A percentile compares a stretch with the other conserved stretches of the same genome.
Conservation (phyloP, 2,113 vertebrate genomes). For the Calidris pugnax region DNA sequence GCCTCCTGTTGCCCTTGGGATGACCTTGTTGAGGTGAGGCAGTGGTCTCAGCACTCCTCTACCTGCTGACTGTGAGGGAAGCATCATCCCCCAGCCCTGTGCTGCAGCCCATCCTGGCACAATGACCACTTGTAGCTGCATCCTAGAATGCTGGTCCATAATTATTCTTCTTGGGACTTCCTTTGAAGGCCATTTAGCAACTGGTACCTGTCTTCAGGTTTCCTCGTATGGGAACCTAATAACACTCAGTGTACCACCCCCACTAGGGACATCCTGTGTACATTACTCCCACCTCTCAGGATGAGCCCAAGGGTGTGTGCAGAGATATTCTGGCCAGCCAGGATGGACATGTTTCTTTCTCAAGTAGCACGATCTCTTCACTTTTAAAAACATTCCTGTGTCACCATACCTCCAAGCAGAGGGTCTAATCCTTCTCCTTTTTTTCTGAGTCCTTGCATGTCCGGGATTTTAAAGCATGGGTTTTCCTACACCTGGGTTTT, state of each 20-base stretch:
- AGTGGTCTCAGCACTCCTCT: not conserved
- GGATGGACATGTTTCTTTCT: not conserved
- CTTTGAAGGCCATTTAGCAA: not conserved
- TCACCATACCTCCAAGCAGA: not conserved
- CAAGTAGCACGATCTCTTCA: not conserved
- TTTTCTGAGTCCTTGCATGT: not conserved
- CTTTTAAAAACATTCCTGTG: not conserved
- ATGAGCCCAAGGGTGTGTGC: not conserved
- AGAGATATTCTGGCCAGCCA: not conserved
- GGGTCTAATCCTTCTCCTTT: not conserved
- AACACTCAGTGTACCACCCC: not conserved
- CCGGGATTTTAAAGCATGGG: not conserved
- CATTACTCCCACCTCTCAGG: not conserved
- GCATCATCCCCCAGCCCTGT: not conserved
- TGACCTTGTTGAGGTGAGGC: not conserved
- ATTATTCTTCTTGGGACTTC: not conserved
- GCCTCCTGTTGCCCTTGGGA: not conserved
- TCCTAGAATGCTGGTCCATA: not conserved
- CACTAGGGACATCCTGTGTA: rapidly evolving
- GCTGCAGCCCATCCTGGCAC: not conserved
- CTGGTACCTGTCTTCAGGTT: not conserved
- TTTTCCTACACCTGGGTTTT: not conserved
- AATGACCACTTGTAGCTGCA: not conserved
- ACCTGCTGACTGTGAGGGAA: not conserved
- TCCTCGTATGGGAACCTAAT: not conserved